These are phyloP conservation scores for Brachyhypopomus gauderio DNA, from an alignment of 2,113 vertebrate genomes.

Conservation along the genomic window DNA sequence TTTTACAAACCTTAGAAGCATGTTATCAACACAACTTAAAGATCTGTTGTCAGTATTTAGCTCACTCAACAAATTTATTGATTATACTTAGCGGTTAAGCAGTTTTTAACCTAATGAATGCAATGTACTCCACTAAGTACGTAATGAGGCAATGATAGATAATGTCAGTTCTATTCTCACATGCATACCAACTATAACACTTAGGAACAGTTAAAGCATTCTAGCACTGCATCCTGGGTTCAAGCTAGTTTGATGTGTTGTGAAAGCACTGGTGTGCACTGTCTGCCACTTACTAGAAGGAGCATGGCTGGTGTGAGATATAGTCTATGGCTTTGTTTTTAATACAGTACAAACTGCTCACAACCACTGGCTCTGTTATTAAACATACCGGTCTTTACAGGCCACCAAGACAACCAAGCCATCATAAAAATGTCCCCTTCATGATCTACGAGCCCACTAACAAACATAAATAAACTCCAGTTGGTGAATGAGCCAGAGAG, in stretches of 20 bases:
- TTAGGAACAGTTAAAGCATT: slow-evolving; percentile 5
- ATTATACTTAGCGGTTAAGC: neutral
- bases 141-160: neutral
- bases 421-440: slow-evolving; percentile 46
- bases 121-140: neutral
- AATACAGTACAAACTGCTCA: slow-evolving; percentile 37
- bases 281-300: neutral
- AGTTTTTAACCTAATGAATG: neutral
- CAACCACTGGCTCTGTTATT: slow-evolving; percentile 53
- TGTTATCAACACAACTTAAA: too few species aligned
- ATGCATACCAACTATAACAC: neutral
- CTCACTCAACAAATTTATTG: neutral
- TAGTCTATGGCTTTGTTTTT: slow-evolving; percentile 51
- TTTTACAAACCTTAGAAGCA: neutral
- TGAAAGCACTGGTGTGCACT: neutral
- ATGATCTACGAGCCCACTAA: slow-evolving; percentile 47
- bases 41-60: neutral
- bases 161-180: neutral
- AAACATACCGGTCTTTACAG: slow-evolving; percentile 54
- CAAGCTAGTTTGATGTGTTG: slow-evolving; percentile 3
- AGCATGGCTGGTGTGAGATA: slow-evolving; percentile 22
- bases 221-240: neutral
- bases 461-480: slow-evolving; percentile 47
- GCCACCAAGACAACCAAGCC: slow-evolving; percentile 50
- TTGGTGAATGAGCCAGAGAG: slow-evolving; percentile 25